phyloP scores from a whole-genome alignment of 2,113 vertebrate genomes.

The Galbula dea region DNA sequence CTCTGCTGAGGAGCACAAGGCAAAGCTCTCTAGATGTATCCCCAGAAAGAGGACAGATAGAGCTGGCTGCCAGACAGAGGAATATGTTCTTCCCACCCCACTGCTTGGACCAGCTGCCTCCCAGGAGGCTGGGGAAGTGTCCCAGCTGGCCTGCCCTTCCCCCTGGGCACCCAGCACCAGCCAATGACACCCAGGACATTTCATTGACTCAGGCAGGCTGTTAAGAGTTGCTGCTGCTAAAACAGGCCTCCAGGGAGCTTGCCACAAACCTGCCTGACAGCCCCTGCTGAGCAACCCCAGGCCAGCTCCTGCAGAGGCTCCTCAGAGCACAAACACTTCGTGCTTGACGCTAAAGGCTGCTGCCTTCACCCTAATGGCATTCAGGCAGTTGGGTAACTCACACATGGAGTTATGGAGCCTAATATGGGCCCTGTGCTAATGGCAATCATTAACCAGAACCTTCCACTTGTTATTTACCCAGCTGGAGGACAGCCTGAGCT shows the following conservation, averaged over 20 bases:
- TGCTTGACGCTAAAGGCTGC: not conserved
- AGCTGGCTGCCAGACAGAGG: not conserved
- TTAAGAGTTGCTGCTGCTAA: not conserved
- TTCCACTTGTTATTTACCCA: constrained; percentile 45
- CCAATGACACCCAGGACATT: not conserved
- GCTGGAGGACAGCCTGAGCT: not conserved
- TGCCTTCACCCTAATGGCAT: constrained; percentile 41
- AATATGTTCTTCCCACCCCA: not conserved
- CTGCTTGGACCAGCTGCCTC: not conserved
- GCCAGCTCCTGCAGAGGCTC: constrained; percentile 1
- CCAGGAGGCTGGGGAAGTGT: not conserved
- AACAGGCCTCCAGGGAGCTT: not conserved
- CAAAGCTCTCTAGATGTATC: not conserved
- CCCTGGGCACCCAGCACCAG: not conserved
- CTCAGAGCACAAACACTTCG: not conserved
- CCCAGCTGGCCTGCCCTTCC: not conserved
- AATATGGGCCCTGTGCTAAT: not conserved
- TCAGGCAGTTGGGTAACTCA: not conserved
- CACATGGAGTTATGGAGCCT: constrained; percentile 26
- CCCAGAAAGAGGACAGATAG: not conserved
- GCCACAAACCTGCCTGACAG: constrained; percentile 40
- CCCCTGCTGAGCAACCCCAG: constrained; percentile 27
- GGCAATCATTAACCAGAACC: constrained; percentile 41
- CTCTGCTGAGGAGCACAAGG: not conserved
- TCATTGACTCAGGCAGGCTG: not conserved